phyloP scores from a whole-genome alignment of 1,140 invertebrate genomes.

The Bacillus rossius region DNA sequence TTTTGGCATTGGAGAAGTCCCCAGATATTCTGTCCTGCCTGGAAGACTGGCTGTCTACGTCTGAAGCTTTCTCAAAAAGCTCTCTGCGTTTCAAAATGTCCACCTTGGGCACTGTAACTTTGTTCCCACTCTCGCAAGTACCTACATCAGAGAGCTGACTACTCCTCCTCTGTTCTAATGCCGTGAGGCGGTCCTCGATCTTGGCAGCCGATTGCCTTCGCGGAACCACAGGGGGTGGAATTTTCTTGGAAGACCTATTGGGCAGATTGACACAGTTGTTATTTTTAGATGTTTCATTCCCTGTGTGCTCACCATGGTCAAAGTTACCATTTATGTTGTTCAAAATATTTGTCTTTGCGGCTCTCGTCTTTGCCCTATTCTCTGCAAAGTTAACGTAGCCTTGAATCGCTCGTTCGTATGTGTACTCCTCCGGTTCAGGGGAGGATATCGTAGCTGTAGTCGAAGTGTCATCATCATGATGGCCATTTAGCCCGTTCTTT shows the following conservation, averaged over 20 bases:
- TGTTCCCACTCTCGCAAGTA: neutral
- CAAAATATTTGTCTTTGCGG: neutral
- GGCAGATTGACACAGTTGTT: too few species aligned
- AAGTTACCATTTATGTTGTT: neutral
- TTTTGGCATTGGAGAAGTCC: conserved; percentile 47
- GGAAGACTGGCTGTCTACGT: neutral
- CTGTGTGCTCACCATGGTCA: neutral
- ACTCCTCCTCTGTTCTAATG: conserved; percentile 5
- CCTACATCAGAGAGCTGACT: neutral
- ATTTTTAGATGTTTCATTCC: neutral
- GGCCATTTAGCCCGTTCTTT: conserved; percentile 3
- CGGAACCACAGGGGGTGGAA: conserved; percentile 1
- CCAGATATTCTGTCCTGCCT: conserved; percentile 25
- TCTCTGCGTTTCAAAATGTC: conserved; percentile 75
- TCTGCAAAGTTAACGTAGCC: conserved; percentile 68
- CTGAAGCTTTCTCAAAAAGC: conserved; percentile 56
- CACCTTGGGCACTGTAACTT: conserved; percentile 61
- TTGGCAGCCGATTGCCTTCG: conserved; percentile 6
- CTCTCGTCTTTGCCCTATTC: conserved; percentile 32
- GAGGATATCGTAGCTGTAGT: conserved; percentile 24
- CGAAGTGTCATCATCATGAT: conserved; percentile 16
- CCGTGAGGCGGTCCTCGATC: neutral
- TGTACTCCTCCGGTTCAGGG: conserved; percentile 59
- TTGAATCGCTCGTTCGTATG: conserved; percentile 80
- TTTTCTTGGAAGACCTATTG: neutral